A percentile compares a stretch with the other conserved stretches of the same genome.
Evolutionary conservation across 2,797 vertebrate genomes (phyloP).

Genomic region (Sebastes glaucus): DNA sequence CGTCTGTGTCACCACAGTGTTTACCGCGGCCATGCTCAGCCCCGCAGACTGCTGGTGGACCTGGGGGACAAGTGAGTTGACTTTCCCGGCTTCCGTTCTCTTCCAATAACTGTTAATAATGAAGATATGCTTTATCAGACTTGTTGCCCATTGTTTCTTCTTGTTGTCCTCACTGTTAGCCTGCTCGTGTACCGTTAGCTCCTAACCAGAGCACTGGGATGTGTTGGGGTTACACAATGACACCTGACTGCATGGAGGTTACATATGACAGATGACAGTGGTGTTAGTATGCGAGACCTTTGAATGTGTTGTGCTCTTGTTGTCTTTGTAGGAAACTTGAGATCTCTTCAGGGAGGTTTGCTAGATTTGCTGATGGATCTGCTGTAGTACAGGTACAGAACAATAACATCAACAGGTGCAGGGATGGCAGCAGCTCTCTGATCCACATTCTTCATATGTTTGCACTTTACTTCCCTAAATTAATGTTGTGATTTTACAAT

Average conservation of each 20-base stretch:
- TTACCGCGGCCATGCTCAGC: conserved; percentile 66
- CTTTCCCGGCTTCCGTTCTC: conserved; percentile 6
- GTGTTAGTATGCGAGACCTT: neutral
- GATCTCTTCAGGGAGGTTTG: conserved; percentile 92
- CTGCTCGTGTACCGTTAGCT: neutral
- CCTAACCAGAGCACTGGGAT: neutral
- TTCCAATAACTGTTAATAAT: neutral
- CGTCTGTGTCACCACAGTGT: conserved; percentile 76
- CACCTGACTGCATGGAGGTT: neutral
- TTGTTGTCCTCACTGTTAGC: no score
- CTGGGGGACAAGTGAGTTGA: conserved; percentile 81
- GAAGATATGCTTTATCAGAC: neutral
- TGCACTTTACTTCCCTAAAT: neutral
- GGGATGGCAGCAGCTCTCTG: neutral
- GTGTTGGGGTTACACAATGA: neutral
- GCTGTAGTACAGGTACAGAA: conserved; percentile 91
- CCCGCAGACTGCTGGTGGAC: conserved; percentile 69
- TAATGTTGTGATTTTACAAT: neutral
- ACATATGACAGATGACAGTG: neutral
- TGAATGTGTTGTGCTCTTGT: conserved; percentile 8
- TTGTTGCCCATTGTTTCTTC: neutral
- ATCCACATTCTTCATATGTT: neutral
- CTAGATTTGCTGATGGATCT: conserved; percentile 95
- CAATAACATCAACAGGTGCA: neutral
- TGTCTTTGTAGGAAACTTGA: conserved; percentile 88